Conservation (phyloP, 2,797 vertebrate species). For the Pipistrellus nathusii region DNA sequence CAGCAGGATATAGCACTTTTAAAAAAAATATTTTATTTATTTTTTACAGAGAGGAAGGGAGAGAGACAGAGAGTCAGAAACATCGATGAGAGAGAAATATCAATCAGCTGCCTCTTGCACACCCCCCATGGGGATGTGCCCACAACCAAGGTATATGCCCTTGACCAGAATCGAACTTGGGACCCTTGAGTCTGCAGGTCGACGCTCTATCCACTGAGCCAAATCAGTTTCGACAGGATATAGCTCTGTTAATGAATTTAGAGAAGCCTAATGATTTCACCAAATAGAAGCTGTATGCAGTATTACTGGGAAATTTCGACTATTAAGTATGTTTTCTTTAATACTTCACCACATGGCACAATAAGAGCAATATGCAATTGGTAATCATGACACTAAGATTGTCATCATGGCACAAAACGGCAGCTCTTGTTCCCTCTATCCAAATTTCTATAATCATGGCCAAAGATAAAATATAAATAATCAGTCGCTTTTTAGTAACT, state of each 20-base stretch:
- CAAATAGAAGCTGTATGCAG: neutral
- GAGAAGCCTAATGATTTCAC: constrained; percentile 44
- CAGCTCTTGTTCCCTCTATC: neutral
- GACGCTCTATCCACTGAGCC: too few species aligned
- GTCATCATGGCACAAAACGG: neutral
- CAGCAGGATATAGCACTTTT: constrained; percentile 1
- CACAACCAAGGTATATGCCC: too few species aligned
- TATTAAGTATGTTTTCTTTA: constrained; percentile 23
- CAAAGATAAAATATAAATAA: constrained; percentile 1
- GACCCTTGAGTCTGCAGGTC: too few species aligned
- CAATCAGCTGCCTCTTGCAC: too few species aligned
- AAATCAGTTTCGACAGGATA: neutral
- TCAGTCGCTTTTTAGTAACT: constrained; percentile 16
- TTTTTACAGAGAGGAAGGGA: too few species aligned
- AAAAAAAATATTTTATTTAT: too few species aligned
- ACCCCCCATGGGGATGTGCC: too few species aligned
- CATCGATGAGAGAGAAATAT: too few species aligned
- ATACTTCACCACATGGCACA: neutral
- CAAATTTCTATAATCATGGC: neutral
- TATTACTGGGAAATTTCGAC: neutral
- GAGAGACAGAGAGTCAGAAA: too few species aligned
- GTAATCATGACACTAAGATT: neutral
- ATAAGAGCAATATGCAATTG: neutral
- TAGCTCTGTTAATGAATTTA: constrained; percentile 63
- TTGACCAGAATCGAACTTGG: too few species aligned